A percentile compares a stretch with the other conserved stretches of the same genome.
Evolutionary conservation across 2,113 vertebrate genomes (phyloP).

Genomic region (Eonycteris spelaea): DNA sequence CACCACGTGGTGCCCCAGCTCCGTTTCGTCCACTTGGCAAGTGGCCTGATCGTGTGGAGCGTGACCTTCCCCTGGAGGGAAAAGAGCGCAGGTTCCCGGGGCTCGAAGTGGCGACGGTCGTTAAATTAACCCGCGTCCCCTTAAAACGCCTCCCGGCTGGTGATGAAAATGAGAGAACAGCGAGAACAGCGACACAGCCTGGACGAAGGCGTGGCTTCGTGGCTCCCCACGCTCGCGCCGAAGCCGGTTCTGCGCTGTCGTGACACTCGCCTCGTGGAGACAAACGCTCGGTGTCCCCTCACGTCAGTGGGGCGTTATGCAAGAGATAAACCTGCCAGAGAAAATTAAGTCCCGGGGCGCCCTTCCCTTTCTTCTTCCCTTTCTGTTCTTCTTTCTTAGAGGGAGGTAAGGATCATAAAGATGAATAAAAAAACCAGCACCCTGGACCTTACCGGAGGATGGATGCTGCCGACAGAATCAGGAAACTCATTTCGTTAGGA

Average conservation of each 20-base stretch:
- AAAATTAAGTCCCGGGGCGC: not conserved
- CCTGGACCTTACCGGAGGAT: not conserved
- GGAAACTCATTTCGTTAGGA: not conserved
- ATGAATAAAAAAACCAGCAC: not conserved
- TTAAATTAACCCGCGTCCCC: not conserved
- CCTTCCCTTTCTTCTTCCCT: no score
- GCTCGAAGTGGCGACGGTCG: not conserved
- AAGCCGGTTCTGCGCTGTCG: not conserved
- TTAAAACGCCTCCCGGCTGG: rapidly evolving
- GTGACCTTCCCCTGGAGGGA: not conserved
- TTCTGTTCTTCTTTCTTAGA: no score
- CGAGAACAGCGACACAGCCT: no score
- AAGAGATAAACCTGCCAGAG: not conserved
- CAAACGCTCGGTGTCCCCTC: not conserved
- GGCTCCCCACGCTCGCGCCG: rapidly evolving
- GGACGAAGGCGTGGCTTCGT: rapidly evolving
- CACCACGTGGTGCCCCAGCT: rapidly evolving
- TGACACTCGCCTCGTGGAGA: rapidly evolving
- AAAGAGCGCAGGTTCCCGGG: not conserved
- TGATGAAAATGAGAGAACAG: rapidly evolving
- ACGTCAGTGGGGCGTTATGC: not conserved
- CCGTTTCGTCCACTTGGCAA: not conserved
- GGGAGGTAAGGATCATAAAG: not conserved
- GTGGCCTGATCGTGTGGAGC: not conserved
- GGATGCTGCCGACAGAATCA: not conserved